Evolutionary conservation across 2,797 vertebrate species (phyloP).

Genomic region (Spea hammondii): DNA sequence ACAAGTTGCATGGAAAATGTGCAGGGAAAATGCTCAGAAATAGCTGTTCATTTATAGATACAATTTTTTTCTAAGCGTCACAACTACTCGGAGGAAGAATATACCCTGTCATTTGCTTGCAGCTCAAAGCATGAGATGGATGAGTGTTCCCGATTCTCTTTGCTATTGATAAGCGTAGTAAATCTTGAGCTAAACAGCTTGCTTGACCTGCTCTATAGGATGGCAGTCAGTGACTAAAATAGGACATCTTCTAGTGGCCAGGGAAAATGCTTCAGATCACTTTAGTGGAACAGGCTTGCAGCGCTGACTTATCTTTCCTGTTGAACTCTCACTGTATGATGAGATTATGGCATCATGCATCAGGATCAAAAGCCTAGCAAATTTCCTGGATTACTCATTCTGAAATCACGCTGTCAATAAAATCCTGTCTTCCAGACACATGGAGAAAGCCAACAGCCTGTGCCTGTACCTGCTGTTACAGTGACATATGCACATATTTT

Average conservation of each 20-base stretch:
- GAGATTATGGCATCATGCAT: slow-evolving; percentile 14
- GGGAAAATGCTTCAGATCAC: slow-evolving; percentile 1
- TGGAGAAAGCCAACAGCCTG: neutral
- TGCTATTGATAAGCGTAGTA: neutral
- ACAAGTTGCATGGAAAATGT: too few relatives aligned
- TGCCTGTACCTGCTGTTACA: neutral
- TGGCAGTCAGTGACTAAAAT: neutral
- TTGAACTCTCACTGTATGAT: slow-evolving; percentile 11
- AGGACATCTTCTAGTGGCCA: slow-evolving; percentile 8
- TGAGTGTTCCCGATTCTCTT: neutral
- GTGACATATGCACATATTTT: too few relatives aligned
- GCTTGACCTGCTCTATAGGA: neutral
- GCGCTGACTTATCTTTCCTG: neutral
- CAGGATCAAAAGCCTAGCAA: slow-evolving; percentile 4
- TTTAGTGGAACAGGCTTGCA: neutral
- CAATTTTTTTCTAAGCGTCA: too few relatives aligned
- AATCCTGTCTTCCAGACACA: slow-evolving; percentile 4
- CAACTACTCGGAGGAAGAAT: too few relatives aligned
- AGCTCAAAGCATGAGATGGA: neutral
- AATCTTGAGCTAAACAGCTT: neutral
- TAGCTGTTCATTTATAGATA: too few relatives aligned
- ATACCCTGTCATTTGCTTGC: neutral
- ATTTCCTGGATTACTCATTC: slow-evolving; percentile 23
- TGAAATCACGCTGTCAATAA: slow-evolving; percentile 10
- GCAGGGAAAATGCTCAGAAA: too few relatives aligned